Base-by-base conservation (phyloP, 2,888 invertebrate species). In the Drosophila peninsularis region DNA sequence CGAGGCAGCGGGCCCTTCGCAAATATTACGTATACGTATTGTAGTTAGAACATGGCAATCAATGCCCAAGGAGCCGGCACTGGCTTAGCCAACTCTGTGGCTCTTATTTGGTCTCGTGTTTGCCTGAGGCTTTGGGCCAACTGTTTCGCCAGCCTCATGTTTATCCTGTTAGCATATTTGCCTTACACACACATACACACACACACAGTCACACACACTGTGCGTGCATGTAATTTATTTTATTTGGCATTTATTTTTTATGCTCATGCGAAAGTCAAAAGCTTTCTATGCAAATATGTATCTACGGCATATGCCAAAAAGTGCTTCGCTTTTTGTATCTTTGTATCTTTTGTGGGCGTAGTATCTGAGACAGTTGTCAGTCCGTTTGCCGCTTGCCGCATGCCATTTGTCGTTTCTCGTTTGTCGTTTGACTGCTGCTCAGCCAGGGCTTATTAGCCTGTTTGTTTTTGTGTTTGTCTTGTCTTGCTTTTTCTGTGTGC, bases 231-330 rank as follows among this genome's bases (percentile, higher is more conserved):
- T 73, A 67, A 82, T 82, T 88, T 88, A 88, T 88, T 82, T 86
- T 88, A 85, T 85, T 80, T 85, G 88, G 53, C 78, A 82, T 88
- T 72, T 86, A 75, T 72, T 80, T 83, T 82, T 79, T 69, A 69
- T 73, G 56, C 69, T 70, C 68, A 64, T 71, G 70, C 72, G 71
- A 86, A 86, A 88, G 87, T 83, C 88, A 86, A 80, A 82, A 73
- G 88, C 71, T 71, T 75, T 80, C 55, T 82, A 88, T 86, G 88
- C 87, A 88, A 88, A 83, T 88, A 70, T 69, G 77, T 71, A 78
- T 53, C 45, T 62, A 62, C 62, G 64, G 69, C 78, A 74, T 80
- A 72, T 75, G 75, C 62, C 73, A 63, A 66, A 64, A 66, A 65
- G 54, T 54, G n/a, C 32, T 53, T 37, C 37, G 66, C 24, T 45